Evolutionary conservation across 2,888 invertebrate species (phyloP).

Genomic region (Euzetes globulus): DNA sequence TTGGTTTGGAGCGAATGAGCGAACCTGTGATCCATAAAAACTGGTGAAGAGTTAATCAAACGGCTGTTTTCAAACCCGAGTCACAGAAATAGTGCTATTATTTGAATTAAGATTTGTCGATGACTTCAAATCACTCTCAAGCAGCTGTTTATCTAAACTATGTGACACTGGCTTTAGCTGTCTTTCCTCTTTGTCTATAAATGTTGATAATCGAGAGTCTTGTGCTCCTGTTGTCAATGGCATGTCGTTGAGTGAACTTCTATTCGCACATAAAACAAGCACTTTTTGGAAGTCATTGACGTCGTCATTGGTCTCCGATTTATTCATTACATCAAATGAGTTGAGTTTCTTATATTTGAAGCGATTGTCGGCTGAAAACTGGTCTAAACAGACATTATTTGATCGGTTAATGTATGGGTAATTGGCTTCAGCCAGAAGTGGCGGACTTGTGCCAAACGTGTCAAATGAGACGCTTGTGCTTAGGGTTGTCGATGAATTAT

Average conservation of each 20-base stretch:
- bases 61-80: slow-evolving; percentile 8
- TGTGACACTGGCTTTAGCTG: not conserved
- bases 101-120: slow-evolving; percentile 12
- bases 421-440: not conserved
- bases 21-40: too few species aligned
- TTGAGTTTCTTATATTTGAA: slow-evolving; percentile 5
- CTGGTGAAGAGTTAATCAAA: too few species aligned
- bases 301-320: not conserved
- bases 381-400: not conserved
- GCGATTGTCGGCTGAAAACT: not conserved
- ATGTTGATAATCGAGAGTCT: too few species aligned
- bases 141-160: slow-evolving; percentile 3
- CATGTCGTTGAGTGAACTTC: not conserved
- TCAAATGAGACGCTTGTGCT: slow-evolving; percentile 4
- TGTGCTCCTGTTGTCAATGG: not conserved
- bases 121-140: not conserved
- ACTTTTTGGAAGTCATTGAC: slow-evolving; percentile 3
- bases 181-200: not conserved
- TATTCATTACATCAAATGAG: not conserved
- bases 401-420: not conserved
- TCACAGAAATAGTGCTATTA: not conserved
- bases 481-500: not conserved
- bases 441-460: not conserved
- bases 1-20: too few species aligned
- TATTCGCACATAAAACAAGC: not conserved